Evolutionary conservation across 2,797 vertebrate genomes (phyloP).

Genomic region (Neosilurus mollespiculum): DNA sequence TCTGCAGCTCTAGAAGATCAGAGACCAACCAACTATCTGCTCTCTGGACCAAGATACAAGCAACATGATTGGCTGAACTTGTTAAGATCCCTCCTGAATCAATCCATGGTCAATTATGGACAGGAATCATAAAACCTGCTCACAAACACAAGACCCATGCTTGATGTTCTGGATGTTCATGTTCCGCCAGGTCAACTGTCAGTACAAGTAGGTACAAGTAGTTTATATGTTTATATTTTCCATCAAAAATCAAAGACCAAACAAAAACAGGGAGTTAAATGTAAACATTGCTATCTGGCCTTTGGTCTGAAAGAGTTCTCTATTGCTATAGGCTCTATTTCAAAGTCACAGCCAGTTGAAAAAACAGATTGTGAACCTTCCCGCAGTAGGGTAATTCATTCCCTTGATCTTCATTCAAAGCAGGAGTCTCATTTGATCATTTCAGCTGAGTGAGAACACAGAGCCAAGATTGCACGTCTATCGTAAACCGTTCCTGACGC

Average conservation of each 20-base stretch:
- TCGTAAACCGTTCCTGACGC: slow-evolving; percentile 7
- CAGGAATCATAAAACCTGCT: neutral
- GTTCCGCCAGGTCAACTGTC: too few relatives aligned
- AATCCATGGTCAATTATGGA: neutral
- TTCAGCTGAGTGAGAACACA: slow-evolving; percentile 7
- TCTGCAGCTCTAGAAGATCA: neutral
- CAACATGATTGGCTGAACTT: neutral
- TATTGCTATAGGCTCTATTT: neutral
- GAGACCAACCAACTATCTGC: neutral
- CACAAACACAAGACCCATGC: too few relatives aligned
- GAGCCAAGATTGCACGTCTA: slow-evolving; percentile 12
- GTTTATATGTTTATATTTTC: too few relatives aligned
- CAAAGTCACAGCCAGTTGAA: slow-evolving; percentile 1
- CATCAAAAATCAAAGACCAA: neutral
- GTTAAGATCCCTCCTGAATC: too few relatives aligned
- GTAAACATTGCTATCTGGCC: neutral
- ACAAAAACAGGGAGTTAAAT: neutral
- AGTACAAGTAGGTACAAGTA: too few relatives aligned
- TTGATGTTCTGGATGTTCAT: neutral
- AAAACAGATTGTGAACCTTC: neutral
- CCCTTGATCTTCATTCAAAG: slow-evolving; percentile 43
- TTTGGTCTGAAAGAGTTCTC: neutral
- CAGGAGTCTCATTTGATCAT: slow-evolving; percentile 34
- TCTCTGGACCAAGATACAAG: neutral
- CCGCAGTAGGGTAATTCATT: slow-evolving; percentile 16